phyloP scores from a whole-genome alignment of 1,140 invertebrate species.

The Lepidurus arcticus region DNA sequence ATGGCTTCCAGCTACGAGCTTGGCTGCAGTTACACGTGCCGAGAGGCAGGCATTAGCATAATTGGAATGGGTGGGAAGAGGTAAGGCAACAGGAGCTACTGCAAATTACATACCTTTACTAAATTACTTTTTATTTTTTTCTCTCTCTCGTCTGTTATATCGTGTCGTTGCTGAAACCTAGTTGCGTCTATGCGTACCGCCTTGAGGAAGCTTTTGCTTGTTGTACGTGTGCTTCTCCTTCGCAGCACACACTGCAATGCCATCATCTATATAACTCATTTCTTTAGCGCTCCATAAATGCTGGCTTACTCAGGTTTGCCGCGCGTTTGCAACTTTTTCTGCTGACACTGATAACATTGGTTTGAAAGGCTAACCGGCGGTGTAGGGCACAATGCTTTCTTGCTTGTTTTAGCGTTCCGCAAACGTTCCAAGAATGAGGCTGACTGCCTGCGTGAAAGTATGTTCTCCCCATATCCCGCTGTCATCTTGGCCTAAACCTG shows the following conservation, averaged over 20 bases:
- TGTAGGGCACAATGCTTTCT: background rate
- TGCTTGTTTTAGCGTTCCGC: background rate
- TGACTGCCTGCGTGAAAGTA: background rate
- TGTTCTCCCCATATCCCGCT: background rate
- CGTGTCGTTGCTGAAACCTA: background rate
- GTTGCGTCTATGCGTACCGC: background rate
- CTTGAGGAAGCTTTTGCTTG: background rate
- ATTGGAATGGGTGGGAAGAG: constrained; percentile 21
- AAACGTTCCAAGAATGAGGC: background rate
- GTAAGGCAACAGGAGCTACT: constrained; percentile 18
- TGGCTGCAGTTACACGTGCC: constrained; percentile 20
- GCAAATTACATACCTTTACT: constrained; percentile 22
- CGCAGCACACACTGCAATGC: background rate
- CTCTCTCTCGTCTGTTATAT: background rate
- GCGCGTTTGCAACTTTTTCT: background rate
- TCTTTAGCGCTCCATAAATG: background rate
- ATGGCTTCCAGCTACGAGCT: constrained; percentile 20
- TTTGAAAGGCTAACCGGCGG: background rate
- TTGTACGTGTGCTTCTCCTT: background rate
- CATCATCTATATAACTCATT: background rate
- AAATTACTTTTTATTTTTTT: constrained; percentile 11
- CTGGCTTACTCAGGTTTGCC: background rate
- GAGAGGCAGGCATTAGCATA: constrained; percentile 18
- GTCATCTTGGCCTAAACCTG: background rate
- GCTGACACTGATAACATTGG: background rate